These are phyloP conservation scores for Zaprionus tsacasi DNA, from an alignment of 1,140 invertebrate genomes.

Conservation along the genomic window DNA sequence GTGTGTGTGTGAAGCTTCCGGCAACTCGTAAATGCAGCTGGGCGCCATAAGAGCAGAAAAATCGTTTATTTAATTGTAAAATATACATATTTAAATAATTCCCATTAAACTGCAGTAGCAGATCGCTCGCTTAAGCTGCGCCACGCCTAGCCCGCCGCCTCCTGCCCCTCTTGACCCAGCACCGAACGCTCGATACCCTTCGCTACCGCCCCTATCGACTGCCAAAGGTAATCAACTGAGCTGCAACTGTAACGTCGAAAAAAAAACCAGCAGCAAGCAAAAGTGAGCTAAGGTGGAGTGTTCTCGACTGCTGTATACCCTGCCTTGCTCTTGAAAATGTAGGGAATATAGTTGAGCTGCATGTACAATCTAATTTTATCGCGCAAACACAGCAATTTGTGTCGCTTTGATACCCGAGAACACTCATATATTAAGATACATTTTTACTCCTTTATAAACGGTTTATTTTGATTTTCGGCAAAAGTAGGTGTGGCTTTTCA, in stretches of 20 bases:
- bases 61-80: slow-evolving; percentile 80
- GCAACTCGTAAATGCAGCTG: slow-evolving; percentile 39
- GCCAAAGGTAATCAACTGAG: slow-evolving; percentile 78
- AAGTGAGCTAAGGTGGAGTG: not conserved
- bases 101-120: slow-evolving; percentile 71
- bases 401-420: not conserved
- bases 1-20: slow-evolving; percentile 25
- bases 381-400: not conserved
- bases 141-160: slow-evolving; percentile 3
- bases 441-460: not conserved
- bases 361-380: not conserved
- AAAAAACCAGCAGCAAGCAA: slow-evolving; percentile 16
- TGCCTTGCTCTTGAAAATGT: not conserved
- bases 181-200: too few relatives aligned
- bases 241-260: slow-evolving; percentile 35
- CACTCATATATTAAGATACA: too few relatives aligned
- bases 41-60: slow-evolving; percentile 57
- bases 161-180: not conserved
- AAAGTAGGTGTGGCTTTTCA: not conserved
- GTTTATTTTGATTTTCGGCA: not conserved
- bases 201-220: slow-evolving; percentile 52
- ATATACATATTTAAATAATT: slow-evolving; percentile 81
- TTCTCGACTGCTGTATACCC: not conserved
- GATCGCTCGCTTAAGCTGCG: slow-evolving; percentile 52
- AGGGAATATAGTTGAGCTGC: not conserved